Percentiles rank a stretch among this genome's conserved stretches.
These are phyloP conservation scores for Lampropteryx suffumata DNA, from an alignment of 2,888 invertebrate genomes.

Conservation along the genomic window DNA sequence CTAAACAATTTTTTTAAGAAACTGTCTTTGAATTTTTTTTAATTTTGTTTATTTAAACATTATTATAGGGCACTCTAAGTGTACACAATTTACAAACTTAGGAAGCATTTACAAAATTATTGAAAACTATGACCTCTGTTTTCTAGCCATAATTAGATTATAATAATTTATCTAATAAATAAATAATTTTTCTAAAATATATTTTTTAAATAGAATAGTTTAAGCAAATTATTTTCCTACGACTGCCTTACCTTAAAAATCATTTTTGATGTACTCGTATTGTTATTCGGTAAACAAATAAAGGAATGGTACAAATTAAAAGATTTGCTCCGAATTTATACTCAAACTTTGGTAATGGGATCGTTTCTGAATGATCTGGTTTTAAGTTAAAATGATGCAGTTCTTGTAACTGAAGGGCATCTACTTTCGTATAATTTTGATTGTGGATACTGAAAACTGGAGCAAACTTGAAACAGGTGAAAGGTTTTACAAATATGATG, in stretches of 20 bases:
- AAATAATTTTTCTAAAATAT: too few species aligned
- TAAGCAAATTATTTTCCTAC: too few species aligned
- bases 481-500: not conserved
- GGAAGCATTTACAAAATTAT: too few species aligned
- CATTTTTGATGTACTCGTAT: slow-evolving; percentile 1
- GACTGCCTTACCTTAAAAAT: slow-evolving; percentile 9
- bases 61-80: too few species aligned
- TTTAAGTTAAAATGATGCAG: slow-evolving; percentile 35
- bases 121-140: too few species aligned
- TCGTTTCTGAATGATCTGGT: slow-evolving; percentile 28
- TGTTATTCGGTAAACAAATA: not conserved
- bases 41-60: too few species aligned
- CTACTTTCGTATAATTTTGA: slow-evolving; percentile 40
- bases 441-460: slow-evolving; percentile 31
- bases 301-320: slow-evolving; percentile 33
- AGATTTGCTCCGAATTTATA: slow-evolving; percentile 41
- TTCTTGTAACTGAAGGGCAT: slow-evolving; percentile 39
- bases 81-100: too few species aligned
- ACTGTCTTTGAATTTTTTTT: too few species aligned
- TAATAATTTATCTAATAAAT: too few species aligned
- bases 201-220: too few species aligned
- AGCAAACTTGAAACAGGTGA: slow-evolving; percentile 1
- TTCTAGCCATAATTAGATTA: too few species aligned
- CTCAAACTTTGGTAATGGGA: slow-evolving; percentile 29
- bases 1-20: too few species aligned